phyloP scores from a whole-genome alignment of 2,797 vertebrate genomes.

The Acanthurus leucopareius region DNA sequence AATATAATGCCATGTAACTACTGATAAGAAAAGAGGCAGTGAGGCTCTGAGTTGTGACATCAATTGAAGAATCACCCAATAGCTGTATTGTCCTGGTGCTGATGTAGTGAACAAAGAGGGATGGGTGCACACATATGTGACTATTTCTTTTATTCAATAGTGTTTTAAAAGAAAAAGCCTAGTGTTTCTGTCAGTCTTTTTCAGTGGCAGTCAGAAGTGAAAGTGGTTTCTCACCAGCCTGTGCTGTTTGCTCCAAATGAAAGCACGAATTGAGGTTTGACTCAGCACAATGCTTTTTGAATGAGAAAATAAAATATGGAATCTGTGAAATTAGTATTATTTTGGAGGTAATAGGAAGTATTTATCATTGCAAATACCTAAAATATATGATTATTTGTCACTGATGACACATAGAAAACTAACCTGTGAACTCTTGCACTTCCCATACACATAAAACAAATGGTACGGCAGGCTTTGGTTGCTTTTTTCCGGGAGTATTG shows the following conservation, averaged over 20 bases:
- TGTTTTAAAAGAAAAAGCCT: background rate
- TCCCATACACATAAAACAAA: slow-evolving; percentile 34
- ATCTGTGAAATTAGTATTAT: background rate
- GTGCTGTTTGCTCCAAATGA: background rate
- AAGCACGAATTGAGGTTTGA: background rate
- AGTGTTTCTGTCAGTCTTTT: background rate
- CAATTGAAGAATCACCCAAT: slow-evolving; percentile 2
- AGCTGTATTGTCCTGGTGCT: slow-evolving; percentile 19
- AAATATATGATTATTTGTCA: background rate
- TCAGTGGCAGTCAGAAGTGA: slow-evolving; percentile 9
- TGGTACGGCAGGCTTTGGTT: slow-evolving; percentile 20
- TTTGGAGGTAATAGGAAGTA: background rate
- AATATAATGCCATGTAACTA: background rate
- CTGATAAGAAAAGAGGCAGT: background rate
- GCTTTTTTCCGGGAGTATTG: slow-evolving; percentile 63
- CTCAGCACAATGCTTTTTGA: slow-evolving; percentile 6
- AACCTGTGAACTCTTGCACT: slow-evolving; percentile 1
- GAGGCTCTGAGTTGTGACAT: background rate
- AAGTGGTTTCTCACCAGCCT: slow-evolving; percentile 15
- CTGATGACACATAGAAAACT: background rate
- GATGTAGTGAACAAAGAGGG: slow-evolving; percentile 65
- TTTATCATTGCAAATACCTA: background rate
- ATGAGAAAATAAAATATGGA: background rate
- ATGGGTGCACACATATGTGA: slow-evolving; percentile 34
- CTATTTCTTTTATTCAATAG: slow-evolving; percentile 16